Conservation (phyloP, 92 coral and sea anemone genomes). For the Palythoa caribaeorum region DNA sequence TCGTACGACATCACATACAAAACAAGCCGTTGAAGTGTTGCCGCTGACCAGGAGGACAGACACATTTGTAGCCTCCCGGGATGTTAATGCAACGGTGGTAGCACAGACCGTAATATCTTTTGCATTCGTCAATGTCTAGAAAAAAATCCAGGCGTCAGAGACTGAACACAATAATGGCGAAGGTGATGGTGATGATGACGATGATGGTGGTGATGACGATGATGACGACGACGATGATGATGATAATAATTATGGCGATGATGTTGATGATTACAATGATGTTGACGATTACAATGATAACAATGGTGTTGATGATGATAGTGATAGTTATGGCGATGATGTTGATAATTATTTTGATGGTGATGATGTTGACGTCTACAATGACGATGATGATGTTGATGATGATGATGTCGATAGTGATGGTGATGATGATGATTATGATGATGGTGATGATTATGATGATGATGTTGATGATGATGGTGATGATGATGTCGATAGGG, state of each 20-base stretch:
- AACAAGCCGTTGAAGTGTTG: conserved; percentile 88
- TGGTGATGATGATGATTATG: too few species aligned
- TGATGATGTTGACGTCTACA: too few species aligned
- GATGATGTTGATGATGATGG: too few species aligned
- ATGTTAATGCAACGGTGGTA: conserved; percentile 64
- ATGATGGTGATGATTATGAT: too few species aligned
- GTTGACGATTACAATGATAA: too few species aligned
- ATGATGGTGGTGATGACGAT: not conserved
- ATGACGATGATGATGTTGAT: too few species aligned
- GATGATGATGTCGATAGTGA: too few species aligned
- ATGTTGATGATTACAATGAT: too few species aligned
- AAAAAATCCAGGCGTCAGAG: not conserved
- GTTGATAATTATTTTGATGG: too few species aligned
- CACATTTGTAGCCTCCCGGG: conserved; percentile 93
- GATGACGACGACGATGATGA: not conserved
- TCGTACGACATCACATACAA: conserved; percentile 49
- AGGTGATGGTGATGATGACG: not conserved
- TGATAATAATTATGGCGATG: not conserved
- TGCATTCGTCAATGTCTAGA: conserved; percentile 93
- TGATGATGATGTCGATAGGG: too few species aligned
- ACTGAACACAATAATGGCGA: not conserved
- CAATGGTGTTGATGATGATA: too few species aligned
- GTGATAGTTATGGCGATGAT: too few species aligned
- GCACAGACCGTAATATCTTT: conserved; percentile 83
- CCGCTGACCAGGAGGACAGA: conserved; percentile 85